These are phyloP conservation scores for Taenioides sp. DNA, from an alignment of 2,797 vertebrate species.

Conservation along the genomic window DNA sequence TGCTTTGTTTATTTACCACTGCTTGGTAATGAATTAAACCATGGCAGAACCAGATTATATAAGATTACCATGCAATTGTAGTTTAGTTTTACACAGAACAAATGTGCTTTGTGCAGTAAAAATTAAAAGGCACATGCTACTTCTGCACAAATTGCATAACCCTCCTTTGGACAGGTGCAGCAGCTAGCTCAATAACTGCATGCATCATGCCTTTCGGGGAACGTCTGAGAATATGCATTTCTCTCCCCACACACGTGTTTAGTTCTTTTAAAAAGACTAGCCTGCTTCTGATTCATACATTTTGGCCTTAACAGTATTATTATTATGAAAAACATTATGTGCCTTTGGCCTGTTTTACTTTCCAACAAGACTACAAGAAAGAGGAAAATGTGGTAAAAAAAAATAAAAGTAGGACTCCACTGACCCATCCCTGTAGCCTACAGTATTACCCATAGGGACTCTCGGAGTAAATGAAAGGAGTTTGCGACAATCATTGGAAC, in stretches of 20 bases:
- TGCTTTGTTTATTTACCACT: neutral
- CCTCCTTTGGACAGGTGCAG: conserved; percentile 2
- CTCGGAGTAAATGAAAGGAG: neutral
- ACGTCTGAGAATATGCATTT: neutral
- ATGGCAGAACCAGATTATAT: neutral
- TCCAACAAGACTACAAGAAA: neutral
- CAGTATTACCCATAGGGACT: neutral
- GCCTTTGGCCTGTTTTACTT: neutral
- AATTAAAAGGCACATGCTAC: conserved; percentile 32
- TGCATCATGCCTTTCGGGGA: neutral
- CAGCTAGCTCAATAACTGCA: neutral
- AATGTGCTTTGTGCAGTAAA: conserved; percentile 21
- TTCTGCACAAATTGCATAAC: conserved; percentile 19
- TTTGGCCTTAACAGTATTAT: too few relatives aligned
- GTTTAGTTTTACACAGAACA: neutral
- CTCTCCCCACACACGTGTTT: neutral
- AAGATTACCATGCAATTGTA: neutral
- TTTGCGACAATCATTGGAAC: neutral
- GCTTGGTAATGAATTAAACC: neutral
- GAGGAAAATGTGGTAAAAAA: neutral
- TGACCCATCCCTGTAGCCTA: neutral
- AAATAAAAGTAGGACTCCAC: neutral
- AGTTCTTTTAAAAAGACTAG: neutral
- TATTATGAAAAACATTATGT: too few relatives aligned
- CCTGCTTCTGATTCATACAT: neutral